Conservation (phyloP, 2,113 vertebrate species). For the Pelodiscus sinensis region DNA sequence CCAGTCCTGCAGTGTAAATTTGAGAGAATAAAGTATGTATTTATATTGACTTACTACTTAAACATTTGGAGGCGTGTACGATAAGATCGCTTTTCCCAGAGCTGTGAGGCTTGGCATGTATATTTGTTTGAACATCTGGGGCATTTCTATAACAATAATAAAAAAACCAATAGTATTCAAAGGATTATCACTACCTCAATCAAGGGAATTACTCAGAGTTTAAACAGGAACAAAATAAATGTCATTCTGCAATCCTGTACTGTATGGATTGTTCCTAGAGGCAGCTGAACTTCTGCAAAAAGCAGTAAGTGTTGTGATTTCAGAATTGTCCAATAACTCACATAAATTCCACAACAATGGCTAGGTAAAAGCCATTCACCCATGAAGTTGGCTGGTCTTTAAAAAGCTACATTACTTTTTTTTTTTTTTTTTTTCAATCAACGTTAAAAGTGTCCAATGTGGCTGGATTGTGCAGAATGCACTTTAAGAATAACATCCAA, state of each 20-base stretch:
- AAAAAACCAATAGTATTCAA: slow-evolving; percentile 28
- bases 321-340: neutral
- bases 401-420: neutral
- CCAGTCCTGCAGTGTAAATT: slow-evolving; percentile 1
- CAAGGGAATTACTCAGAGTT: slow-evolving; percentile 50
- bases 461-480: neutral
- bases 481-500: slow-evolving; percentile 1
- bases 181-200: slow-evolving; percentile 34
- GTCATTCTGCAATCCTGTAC: neutral
- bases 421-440: no score
- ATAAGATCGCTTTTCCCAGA: slow-evolving; percentile 67
- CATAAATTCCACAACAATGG: neutral
- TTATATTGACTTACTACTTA: slow-evolving; percentile 66
- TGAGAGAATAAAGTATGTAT: slow-evolving; percentile 40
- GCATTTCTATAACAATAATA: slow-evolving; percentile 62
- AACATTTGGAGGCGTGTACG: slow-evolving; percentile 64
- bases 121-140: slow-evolving; percentile 73
- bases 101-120: slow-evolving; percentile 48
- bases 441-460: neutral
- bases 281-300: no score
- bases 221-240: slow-evolving; percentile 60
- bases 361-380: neutral
- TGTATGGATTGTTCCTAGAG: neutral
- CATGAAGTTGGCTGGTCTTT: neutral
- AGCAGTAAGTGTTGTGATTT: neutral